Conservation (phyloP, 2,888 invertebrate species). For the Abrostola tripartita region DNA sequence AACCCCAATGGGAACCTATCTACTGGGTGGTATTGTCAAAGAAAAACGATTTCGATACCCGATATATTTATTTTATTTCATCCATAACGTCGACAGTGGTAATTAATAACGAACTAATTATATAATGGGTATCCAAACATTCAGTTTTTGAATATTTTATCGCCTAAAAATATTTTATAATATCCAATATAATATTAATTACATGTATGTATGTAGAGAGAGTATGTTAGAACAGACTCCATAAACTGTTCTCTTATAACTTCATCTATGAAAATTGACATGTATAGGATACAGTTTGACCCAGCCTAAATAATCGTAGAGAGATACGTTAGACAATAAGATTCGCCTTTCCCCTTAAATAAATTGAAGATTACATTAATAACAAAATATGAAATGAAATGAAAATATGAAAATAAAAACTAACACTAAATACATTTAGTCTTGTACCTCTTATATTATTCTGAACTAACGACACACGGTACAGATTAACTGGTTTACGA, state of each 20-base stretch:
- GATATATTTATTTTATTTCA: slow-evolving; percentile 77
- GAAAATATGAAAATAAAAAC: slow-evolving; percentile 52
- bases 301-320: slow-evolving; percentile 72
- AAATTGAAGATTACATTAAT: slow-evolving; percentile 43
- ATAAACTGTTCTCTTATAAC: slow-evolving; percentile 61
- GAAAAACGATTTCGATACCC: slow-evolving; percentile 72
- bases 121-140: slow-evolving; percentile 77
- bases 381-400: slow-evolving; percentile 30
- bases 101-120: slow-evolving; percentile 80
- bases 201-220: slow-evolving; percentile 85
- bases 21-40: slow-evolving; percentile 22
- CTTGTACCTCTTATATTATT: slow-evolving; percentile 74
- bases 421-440: slow-evolving; percentile 72
- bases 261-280: slow-evolving; percentile 58
- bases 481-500: slow-evolving; percentile 5
- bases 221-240: slow-evolving; percentile 59
- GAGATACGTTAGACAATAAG: slow-evolving; percentile 45
- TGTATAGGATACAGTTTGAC: slow-evolving; percentile 59
- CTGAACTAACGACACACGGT: slow-evolving; percentile 13
- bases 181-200: slow-evolving; percentile 62
- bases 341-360: slow-evolving; percentile 67
- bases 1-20: too few relatives aligned
- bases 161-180: slow-evolving; percentile 68
- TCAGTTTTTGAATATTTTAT: slow-evolving; percentile 70
- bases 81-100: slow-evolving; percentile 77